Base-by-base conservation (phyloP, 1,140 invertebrate species). In the Lepidostoma basale region DNA sequence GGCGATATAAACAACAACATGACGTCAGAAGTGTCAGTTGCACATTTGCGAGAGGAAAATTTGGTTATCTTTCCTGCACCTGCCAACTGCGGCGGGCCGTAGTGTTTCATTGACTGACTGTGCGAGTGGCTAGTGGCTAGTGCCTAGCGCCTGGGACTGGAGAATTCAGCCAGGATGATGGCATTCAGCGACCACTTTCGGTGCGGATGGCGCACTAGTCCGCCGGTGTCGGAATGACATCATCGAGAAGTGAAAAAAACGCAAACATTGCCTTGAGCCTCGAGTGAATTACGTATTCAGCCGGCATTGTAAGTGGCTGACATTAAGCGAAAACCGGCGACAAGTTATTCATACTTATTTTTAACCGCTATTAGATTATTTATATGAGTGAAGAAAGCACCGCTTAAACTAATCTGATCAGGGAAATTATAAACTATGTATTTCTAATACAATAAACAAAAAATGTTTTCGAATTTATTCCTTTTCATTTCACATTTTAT, bases 181-280 rank as follows among this genome's bases (percentile, higher is more conserved):
- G 16, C 23, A 63, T 63, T 47, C 62, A 6, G 20, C 39, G 45
- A 22, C 62, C 62, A 52, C 62, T 63, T 52, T 63, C 63, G 63
- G 26, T 16, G 8, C 5, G 2, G 26, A 23, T 18, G 33, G 62
- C 44, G 45, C 30, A 52, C 39, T 64, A 64, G 54, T n/a, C n/a
- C n/a, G n/a, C n/a, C n/a, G n/a, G n/a, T 47, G 49, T 3, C 63
- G 47, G 28, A 16, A 44, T 66, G 63, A 66, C 63, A 66, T 66
- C 63, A 66, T 30, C 63, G 63, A 5, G 30, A 40, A 47, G n/a
- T 47, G 23, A 49, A 66, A 66, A 10, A 64, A 63, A 64, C 44
- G 45, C 45, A 64, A 64, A 64, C 62, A 52, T 30, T 36, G 45
- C 63, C 62, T 66, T 56, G 63, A 66, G 52, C 18, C 33, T 56